phyloP scores from a whole-genome alignment of 2,888 invertebrate genomes.

The Blomia tropicalis region DNA sequence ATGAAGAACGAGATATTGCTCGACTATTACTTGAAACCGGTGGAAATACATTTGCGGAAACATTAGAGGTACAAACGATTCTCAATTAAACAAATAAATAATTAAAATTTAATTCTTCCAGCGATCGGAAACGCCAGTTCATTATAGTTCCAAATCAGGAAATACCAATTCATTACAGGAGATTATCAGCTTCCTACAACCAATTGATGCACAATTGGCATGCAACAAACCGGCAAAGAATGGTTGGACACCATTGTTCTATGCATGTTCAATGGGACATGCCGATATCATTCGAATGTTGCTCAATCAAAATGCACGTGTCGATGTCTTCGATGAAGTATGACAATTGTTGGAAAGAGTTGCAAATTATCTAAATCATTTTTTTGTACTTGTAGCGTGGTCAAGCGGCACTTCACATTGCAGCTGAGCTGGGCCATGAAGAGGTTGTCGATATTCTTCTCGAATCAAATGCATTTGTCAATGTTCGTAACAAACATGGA shows the following conservation, averaged over 20 bases:
- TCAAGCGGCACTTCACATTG: slow-evolving; percentile 41
- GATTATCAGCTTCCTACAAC: slow-evolving; percentile 76
- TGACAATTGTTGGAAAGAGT: slow-evolving; percentile 39
- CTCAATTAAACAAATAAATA: not conserved
- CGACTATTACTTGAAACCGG: slow-evolving; percentile 73
- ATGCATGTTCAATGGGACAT: slow-evolving; percentile 89
- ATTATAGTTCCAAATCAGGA: slow-evolving; percentile 82
- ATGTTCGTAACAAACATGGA: slow-evolving; percentile 82
- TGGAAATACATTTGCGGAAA: slow-evolving; percentile 68
- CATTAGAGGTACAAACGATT: slow-evolving; percentile 44
- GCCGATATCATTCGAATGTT: slow-evolving; percentile 69
- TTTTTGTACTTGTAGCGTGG: slow-evolving; percentile 32
- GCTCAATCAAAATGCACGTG: slow-evolving; percentile 81
- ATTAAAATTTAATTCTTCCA: slow-evolving; percentile 33
- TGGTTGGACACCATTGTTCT: slow-evolving; percentile 88
- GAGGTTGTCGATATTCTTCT: slow-evolving; percentile 51
- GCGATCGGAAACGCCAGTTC: slow-evolving; percentile 82
- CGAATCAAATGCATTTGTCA: slow-evolving; percentile 92
- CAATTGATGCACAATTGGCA: slow-evolving; percentile 77
- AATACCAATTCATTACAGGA: slow-evolving; percentile 86
- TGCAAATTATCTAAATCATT: slow-evolving; percentile 12
- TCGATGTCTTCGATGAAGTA: slow-evolving; percentile 95
- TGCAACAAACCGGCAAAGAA: slow-evolving; percentile 82
- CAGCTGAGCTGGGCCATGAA: slow-evolving; percentile 41
- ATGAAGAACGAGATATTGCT: slow-evolving; percentile 61